Percentiles rank a stretch among this genome's conserved stretches.
phyloP scores from a whole-genome alignment of 2,888 invertebrate genomes.

The Parasteatoda lunata region DNA sequence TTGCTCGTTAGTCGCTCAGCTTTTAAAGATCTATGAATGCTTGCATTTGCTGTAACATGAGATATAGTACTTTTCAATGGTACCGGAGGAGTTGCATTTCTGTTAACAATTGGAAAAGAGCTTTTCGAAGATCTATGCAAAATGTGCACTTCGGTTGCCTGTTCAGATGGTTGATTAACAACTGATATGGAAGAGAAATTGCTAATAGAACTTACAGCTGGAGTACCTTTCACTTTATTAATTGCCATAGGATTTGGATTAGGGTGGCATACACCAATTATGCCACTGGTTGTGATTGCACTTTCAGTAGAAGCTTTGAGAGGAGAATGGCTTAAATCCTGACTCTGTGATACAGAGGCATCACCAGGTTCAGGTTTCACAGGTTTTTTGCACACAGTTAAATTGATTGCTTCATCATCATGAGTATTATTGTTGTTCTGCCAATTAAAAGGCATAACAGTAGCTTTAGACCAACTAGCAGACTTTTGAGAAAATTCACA shows the following conservation, averaged over 20 bases:
- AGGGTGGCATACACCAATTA: slow-evolving; percentile 61
- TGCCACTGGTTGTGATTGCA: slow-evolving; percentile 16
- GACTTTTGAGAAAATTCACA: slow-evolving; percentile 56
- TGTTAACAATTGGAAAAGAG: slow-evolving; percentile 49
- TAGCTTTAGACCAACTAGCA: slow-evolving; percentile 56
- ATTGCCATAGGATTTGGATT: slow-evolving; percentile 53
- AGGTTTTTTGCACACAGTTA: slow-evolving; percentile 58
- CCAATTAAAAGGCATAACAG: slow-evolving; percentile 62
- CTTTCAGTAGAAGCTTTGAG: slow-evolving; percentile 35
- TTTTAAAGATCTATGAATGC: slow-evolving; percentile 52
- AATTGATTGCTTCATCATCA: slow-evolving; percentile 63
- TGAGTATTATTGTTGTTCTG: slow-evolving; percentile 41
- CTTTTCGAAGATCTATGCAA: slow-evolving; percentile 55
- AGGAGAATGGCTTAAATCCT: slow-evolving; percentile 13
- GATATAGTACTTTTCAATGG: slow-evolving; percentile 62
- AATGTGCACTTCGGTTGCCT: slow-evolving; percentile 58
- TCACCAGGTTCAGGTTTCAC: slow-evolving; percentile 60
- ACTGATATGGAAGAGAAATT: slow-evolving; percentile 58
- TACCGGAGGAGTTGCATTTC: slow-evolving; percentile 54
- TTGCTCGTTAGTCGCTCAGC: slow-evolving; percentile 51
- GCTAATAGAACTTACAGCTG: slow-evolving; percentile 52
- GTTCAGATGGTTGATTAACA: slow-evolving; percentile 49
- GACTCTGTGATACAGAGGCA: not conserved
- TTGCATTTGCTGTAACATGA: slow-evolving; percentile 59
- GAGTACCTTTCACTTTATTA: slow-evolving; percentile 51